Evolutionary conservation across 2,888 invertebrate genomes (phyloP), one percentile per base, ranked within the genome.

Genomic region (Apoderus coryli): DNA sequence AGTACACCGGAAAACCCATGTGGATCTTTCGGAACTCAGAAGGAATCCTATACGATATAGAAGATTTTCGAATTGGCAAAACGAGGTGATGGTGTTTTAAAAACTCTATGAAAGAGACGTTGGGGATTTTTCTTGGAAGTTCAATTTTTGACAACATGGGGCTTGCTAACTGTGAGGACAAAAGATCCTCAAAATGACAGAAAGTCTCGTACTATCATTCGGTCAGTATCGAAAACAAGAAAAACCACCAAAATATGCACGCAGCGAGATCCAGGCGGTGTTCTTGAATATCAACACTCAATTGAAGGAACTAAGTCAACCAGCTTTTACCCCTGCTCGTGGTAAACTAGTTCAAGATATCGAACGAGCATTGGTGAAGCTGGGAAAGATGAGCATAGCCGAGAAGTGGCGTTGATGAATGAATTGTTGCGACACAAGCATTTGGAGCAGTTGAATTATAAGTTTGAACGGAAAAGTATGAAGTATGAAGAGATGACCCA

Each of bases 181-280:
- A n/a, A n/a, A n/a, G n/a, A n/a, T n/a, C n/a, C n/a, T n/a, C n/a
- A n/a, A n/a, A n/a, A n/a, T n/a, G n/a, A n/a, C n/a, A n/a, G n/a
- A n/a, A 60, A 72, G 79, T 24, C 76, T 93, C 48, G 61, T 96
- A 44, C 60, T 85, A 31, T 68, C 76, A 22, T 98, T 98, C 62
- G 96, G 93, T 49, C 80, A 89, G 53, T 98, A 96, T 59, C 68
- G 95, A 44, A 95, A 92, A 1, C 77, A 86, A 26, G 96, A 98
- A 58, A 98, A 98, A 61, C 96, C 98, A 5, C 93, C 95, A 39
- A 96, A 88, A 55, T 95, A 95, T 60, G 96, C 96, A 58, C 75
- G 92, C 32, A 93, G 92, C 43, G 95, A 96, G 63, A 85, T 95
- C 44, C 93, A 98, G 60, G 96, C 88, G 0, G 63, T 93, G 19